Evolutionary conservation across 2,888 invertebrate genomes (phyloP).

Genomic region (Chymomyza procnemis): DNA sequence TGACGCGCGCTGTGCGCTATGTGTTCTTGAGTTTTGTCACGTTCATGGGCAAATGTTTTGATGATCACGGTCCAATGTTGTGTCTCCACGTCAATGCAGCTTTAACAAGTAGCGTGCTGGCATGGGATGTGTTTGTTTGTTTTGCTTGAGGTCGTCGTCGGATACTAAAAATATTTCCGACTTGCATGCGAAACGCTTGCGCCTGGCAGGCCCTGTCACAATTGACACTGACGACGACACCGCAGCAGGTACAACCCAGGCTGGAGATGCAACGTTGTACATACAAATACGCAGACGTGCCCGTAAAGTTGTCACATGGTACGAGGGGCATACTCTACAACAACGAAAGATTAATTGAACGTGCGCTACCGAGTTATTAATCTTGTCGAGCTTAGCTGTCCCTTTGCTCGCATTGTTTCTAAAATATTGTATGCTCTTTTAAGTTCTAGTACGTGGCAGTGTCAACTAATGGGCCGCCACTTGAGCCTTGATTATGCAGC

Average conservation of each 20-base stretch:
- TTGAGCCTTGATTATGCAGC: constrained; percentile 62
- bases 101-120: constrained; percentile 2
- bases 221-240: constrained; percentile 65
- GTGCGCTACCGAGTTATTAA: constrained; percentile 74
- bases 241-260: constrained; percentile 62
- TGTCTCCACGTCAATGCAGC: constrained; percentile 2
- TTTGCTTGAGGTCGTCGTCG: constrained; percentile 27
- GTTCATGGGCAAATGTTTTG: constrained; percentile 74
- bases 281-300: constrained; percentile 32
- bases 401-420: constrained; percentile 51
- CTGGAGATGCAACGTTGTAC: neutral
- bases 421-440: constrained; percentile 68
- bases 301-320: constrained; percentile 54
- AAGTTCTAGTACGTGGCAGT: constrained; percentile 47
- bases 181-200: constrained; percentile 19
- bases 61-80: constrained; percentile 44
- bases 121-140: constrained; percentile 58
- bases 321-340: constrained; percentile 34
- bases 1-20: constrained; percentile 13
- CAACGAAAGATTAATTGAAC: constrained; percentile 76
- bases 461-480: constrained; percentile 72
- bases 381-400: constrained; percentile 69
- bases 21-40: constrained; percentile 76
- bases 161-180: constrained; percentile 28
- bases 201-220: constrained; percentile 55